A percentile compares a stretch with the other conserved stretches of the same genome.
These are phyloP conservation scores for Rhodophaea formosa DNA, from an alignment of 2,888 invertebrate genomes.

Conservation along the genomic window DNA sequence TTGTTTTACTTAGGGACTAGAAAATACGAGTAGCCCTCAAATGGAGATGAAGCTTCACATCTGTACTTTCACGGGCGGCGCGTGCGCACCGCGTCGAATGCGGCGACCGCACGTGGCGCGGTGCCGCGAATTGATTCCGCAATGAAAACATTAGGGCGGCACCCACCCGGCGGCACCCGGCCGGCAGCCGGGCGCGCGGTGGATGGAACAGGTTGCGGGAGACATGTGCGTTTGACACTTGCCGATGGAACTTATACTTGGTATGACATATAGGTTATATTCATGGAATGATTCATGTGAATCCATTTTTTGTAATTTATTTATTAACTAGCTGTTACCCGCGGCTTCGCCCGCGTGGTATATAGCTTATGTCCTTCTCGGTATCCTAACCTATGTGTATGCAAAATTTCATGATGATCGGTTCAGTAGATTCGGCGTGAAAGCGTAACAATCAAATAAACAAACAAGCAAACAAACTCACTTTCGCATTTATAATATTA, in stretches of 20 bases:
- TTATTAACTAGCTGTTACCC: too few relatives aligned
- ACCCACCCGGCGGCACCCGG: slow-evolving; percentile 10
- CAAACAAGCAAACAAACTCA: too few relatives aligned
- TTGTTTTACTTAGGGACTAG: too few relatives aligned
- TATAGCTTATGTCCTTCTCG: background rate
- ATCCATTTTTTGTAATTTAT: too few relatives aligned
- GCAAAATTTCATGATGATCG: too few relatives aligned
- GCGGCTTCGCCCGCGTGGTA: too few relatives aligned
- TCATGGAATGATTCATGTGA: background rate
- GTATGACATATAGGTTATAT: background rate
- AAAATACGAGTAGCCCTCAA: too few relatives aligned
- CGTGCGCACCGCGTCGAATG: background rate
- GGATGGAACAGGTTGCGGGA: slow-evolving; percentile 25
- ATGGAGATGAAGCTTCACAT: background rate
- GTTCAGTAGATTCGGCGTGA: too few relatives aligned
- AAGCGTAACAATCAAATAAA: too few relatives aligned
- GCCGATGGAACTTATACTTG: background rate
- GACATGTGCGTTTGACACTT: slow-evolving; percentile 26
- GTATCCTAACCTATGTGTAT: too few relatives aligned
- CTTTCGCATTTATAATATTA: too few relatives aligned
- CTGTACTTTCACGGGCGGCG: background rate
- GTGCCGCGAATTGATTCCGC: slow-evolving; percentile 43
- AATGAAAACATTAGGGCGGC: slow-evolving; percentile 26
- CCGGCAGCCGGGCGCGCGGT: slow-evolving; percentile 18
- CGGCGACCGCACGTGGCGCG: slow-evolving; percentile 45